Base-by-base conservation (phyloP, 2,113 vertebrate species). In the Rhagologus leucostigma region DNA sequence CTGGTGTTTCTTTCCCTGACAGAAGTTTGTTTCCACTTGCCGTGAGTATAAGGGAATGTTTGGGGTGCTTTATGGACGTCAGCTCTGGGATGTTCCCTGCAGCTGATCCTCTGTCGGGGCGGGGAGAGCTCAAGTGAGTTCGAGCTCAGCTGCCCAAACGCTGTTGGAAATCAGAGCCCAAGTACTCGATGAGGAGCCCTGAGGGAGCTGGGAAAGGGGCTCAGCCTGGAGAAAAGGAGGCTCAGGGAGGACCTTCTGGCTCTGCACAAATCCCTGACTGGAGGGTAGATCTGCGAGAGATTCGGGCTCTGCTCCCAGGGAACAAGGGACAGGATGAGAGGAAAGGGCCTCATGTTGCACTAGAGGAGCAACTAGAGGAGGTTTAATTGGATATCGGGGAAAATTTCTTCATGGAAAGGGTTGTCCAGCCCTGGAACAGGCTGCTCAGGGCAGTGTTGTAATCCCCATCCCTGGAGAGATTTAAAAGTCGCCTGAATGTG, bases 11-110 rank as follows among this genome's bases (percentile, higher is more conserved):
- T 62, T 27, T 22, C 60, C 70, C 70, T 5, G 8, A 15, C 0
- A 4, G 32, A 21, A 29, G 21, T 1, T 16, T 16, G 90, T 75
- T 27, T 2, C 68, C 12, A 0, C 32, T 59, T 24, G 3, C 2
- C 0, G 1, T 9, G 30, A 4, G 0, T 8, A 1, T 0, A 4
- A 4, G 57, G 55, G 19, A 7, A 6, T 5, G 11, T 12, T 12
- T 7, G 46, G 55, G 74, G 33, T 1, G 39, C 41, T 56, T 26
- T 29, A 1, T 0, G 12, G 29, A 1, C 2, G 7, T 5, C 59
- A 16, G 68, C 17, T 53, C 23, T 0, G 35, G 65, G 46, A 0
- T 1, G 8, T 13, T 44, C 16, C 39, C 35, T 2, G 5, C 26
- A 2, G 56, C 21, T 4, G 26, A 29, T 20, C 13, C n/a, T 20